Conservation (phyloP, 2,888 invertebrate genomes). For the Drosophila subsilvestris region DNA sequence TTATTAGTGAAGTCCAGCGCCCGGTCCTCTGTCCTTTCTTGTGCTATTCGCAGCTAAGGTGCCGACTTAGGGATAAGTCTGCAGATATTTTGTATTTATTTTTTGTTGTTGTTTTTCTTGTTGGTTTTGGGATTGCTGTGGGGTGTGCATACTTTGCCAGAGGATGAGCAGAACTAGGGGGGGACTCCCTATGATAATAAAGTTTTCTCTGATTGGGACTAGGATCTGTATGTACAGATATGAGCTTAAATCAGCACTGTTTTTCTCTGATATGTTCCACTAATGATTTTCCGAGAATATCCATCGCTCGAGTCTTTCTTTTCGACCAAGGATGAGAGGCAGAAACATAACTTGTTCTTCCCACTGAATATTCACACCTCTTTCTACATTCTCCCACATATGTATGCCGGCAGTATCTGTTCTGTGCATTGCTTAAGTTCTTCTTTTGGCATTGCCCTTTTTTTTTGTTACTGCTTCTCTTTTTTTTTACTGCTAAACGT, state of each 20-base stretch:
- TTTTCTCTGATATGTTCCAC: neutral
- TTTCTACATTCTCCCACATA: neutral
- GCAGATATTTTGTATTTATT: conserved; percentile 44
- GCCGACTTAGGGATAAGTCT: conserved; percentile 48
- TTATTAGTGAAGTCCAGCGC: conserved; percentile 59
- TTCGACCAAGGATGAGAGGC: too few species aligned
- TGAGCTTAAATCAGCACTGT: neutral
- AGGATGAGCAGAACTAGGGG: neutral
- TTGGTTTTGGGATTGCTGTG: neutral
- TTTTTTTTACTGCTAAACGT: conserved; percentile 73
- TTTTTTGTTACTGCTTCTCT: conserved; percentile 22
- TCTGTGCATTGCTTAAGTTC: conserved; percentile 16
- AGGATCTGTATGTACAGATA: neutral
- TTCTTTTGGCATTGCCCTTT: conserved; percentile 9
- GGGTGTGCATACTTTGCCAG: neutral
- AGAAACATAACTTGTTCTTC: neutral
- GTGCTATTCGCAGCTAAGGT: conserved; percentile 20
- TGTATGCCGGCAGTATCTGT: conserved; percentile 2
- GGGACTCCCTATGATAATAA: neutral
- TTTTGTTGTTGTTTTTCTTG: conserved; percentile 12
- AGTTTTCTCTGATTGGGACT: neutral
- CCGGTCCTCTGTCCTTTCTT: conserved; percentile 7
- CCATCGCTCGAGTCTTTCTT: too few species aligned
- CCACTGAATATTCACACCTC: conserved; percentile 26
- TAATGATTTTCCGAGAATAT: too few species aligned